A percentile compares a stretch with the other conserved stretches of the same genome.
Evolutionary conservation across 2,113 vertebrate genomes (phyloP).

Genomic region (Dromaius novaehollandiae): DNA sequence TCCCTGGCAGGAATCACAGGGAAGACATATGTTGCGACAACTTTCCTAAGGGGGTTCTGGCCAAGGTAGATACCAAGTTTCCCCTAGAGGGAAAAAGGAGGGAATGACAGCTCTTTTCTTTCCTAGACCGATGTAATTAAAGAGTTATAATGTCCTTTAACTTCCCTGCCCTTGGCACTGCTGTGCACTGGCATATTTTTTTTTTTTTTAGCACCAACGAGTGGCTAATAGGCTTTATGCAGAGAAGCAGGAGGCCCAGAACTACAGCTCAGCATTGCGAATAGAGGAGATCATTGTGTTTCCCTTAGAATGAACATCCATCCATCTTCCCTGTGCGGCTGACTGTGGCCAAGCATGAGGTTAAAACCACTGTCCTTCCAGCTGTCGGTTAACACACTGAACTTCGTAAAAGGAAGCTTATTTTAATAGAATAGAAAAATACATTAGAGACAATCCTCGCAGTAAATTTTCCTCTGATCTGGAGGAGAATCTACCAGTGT

Average conservation of each 20-base stretch:
- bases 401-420: background rate
- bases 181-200: background rate
- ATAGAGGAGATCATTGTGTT: background rate
- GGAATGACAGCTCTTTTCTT: slow-evolving; percentile 50
- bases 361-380: slow-evolving; percentile 17
- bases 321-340: background rate
- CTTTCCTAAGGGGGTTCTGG: slow-evolving; percentile 54
- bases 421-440: slow-evolving; percentile 54
- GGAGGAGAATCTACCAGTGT: slow-evolving; percentile 9
- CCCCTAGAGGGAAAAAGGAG: slow-evolving; percentile 3
- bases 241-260: background rate
- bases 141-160: slow-evolving; percentile 48
- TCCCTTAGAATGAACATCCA: background rate
- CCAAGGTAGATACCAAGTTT: slow-evolving; percentile 40
- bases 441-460: slow-evolving; percentile 20
- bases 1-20: slow-evolving; percentile 7
- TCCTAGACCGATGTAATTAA: slow-evolving; percentile 54
- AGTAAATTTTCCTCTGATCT: slow-evolving; percentile 38
- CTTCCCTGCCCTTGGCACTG: slow-evolving; percentile 43
- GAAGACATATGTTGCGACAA: slow-evolving; percentile 17
- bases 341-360: background rate
- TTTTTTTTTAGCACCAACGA: background rate
- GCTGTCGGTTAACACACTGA: background rate
- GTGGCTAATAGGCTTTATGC: background rate
- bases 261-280: background rate